These are phyloP conservation scores for Phrynocephalus vlangalii DNA, from an alignment of 2,797 vertebrate species.

Conservation along the genomic window DNA sequence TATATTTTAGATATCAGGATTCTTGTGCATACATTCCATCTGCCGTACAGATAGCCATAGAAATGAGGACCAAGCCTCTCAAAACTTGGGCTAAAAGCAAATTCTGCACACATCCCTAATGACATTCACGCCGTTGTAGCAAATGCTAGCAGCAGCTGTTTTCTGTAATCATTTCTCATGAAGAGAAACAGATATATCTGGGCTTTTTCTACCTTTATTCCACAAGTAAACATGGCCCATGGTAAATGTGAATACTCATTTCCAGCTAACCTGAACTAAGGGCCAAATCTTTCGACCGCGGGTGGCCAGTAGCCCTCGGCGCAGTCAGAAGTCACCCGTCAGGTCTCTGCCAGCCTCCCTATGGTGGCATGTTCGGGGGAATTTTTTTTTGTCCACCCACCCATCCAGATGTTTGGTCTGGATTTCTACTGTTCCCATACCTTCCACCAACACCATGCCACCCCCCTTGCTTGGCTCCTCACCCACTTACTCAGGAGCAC, in stretches of 20 bases:
- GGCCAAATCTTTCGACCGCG: too few species aligned
- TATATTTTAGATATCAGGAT: too few species aligned
- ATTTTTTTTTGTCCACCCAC: too few species aligned
- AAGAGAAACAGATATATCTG: conserved; percentile 8
- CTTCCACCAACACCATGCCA: too few species aligned
- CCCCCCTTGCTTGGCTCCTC: too few species aligned
- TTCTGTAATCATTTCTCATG: background rate
- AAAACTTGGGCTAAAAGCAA: background rate
- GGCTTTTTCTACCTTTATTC: background rate
- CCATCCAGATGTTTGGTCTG: too few species aligned
- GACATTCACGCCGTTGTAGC: background rate
- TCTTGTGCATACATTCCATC: background rate
- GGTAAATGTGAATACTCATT: background rate
- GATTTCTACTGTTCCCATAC: too few species aligned
- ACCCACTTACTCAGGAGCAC: too few species aligned
- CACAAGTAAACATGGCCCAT: background rate
- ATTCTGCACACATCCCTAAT: background rate
- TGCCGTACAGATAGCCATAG: background rate
- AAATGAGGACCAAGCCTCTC: background rate
- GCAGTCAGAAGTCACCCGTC: too few species aligned
- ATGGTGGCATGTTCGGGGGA: too few species aligned
- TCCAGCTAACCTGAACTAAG: background rate
- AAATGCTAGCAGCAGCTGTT: background rate
- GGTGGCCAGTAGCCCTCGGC: too few species aligned
- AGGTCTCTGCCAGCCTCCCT: too few species aligned